Percentiles rank a stretch among this genome's conserved stretches.
Evolutionary conservation across 2,888 invertebrate genomes (phyloP).

Genomic region (Pasiphila rectangulata): DNA sequence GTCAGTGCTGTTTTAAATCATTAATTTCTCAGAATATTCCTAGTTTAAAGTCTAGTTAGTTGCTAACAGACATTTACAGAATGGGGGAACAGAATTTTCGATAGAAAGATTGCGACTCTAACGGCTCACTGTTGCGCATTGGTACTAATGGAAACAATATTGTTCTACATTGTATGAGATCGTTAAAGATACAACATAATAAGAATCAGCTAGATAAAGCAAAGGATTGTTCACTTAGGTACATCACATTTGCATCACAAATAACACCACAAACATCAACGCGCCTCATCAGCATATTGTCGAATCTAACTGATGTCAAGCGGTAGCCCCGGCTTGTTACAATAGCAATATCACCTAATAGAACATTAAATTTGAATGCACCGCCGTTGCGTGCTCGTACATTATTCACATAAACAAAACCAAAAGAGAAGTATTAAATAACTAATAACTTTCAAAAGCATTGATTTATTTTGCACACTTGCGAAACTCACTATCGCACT

Average conservation of each 20-base stretch:
- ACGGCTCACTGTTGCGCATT: too few species aligned
- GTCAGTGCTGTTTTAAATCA: constrained; percentile 22
- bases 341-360: constrained; percentile 11
- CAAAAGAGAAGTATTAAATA: constrained; percentile 14
- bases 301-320: constrained; percentile 3
- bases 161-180: too few species aligned
- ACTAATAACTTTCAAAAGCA: constrained; percentile 16
- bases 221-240: background rate
- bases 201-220: background rate
- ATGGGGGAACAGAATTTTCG: too few species aligned
- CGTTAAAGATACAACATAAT: too few species aligned
- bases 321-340: constrained; percentile 6
- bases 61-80: too few species aligned
- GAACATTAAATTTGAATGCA: constrained; percentile 5
- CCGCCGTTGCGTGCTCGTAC: constrained; percentile 9
- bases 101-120: too few species aligned
- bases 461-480: constrained; percentile 21
- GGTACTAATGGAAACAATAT: too few species aligned
- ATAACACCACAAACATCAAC: constrained; percentile 2
- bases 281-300: constrained; percentile 6
- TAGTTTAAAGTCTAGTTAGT: too few species aligned
- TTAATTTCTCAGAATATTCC: too few species aligned
- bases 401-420: constrained; percentile 16
- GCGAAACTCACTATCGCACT: constrained; percentile 21
- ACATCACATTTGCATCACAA: constrained; percentile 3